Percentiles rank a stretch among this genome's conserved stretches.
These are phyloP conservation scores for Poecilia velifera DNA, from an alignment of 2,797 vertebrate genomes.

Conservation along the genomic window DNA sequence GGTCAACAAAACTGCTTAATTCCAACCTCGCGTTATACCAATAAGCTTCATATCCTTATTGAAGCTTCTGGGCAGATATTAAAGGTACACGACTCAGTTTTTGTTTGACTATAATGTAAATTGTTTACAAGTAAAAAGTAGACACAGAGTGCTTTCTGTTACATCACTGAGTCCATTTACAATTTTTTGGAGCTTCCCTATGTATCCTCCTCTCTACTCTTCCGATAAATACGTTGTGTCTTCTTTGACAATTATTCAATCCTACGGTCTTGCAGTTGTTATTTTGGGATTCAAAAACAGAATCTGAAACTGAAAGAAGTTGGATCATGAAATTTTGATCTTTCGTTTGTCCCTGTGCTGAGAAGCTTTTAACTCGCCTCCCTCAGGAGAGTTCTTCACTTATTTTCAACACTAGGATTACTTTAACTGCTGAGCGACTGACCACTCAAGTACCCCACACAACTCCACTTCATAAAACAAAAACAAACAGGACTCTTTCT, in stretches of 20 bases:
- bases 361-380: background rate
- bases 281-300: background rate
- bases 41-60: background rate
- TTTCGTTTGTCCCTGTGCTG: background rate
- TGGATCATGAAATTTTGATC: conserved; percentile 4
- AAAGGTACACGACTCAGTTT: background rate
- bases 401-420: background rate
- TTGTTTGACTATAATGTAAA: background rate
- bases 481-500: background rate
- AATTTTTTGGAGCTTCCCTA: background rate
- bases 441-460: background rate
- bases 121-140: background rate
- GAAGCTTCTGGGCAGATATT: background rate
- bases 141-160: background rate
- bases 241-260: background rate
- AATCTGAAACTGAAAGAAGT: background rate
- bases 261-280: background rate
- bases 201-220: background rate
- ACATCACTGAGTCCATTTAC: background rate
- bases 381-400: background rate
- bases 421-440: background rate
- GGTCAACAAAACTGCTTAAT: background rate
- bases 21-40: background rate
- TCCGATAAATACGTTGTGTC: background rate
- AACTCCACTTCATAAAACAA: background rate